Evolutionary conservation across 2,888 invertebrate species (phyloP).

Genomic region (Andrena camellia): DNA sequence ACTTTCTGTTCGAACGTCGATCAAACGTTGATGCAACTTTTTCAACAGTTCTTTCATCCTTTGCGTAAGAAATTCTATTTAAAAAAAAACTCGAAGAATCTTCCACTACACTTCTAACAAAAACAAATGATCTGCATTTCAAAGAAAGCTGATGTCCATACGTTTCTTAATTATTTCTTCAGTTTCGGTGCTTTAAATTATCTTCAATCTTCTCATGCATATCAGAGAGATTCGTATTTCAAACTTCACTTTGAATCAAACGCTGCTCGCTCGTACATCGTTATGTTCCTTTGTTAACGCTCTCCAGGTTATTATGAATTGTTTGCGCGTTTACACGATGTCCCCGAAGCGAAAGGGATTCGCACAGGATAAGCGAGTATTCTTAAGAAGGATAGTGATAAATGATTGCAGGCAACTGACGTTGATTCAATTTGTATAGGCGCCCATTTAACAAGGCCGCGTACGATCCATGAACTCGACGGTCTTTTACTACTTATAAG

Average conservation of each 20-base stretch:
- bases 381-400: conserved; percentile 67
- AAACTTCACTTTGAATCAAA: background rate
- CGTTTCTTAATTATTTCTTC: background rate
- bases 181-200: background rate
- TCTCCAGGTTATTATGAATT: conserved; percentile 17
- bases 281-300: background rate
- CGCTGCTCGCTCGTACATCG: background rate
- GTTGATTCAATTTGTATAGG: conserved; percentile 73
- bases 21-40: too few species aligned
- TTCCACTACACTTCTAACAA: background rate
- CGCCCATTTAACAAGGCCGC: conserved; percentile 59
- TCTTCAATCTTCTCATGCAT: background rate
- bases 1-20: background rate
- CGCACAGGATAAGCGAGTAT: conserved; percentile 51
- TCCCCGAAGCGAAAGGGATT: conserved; percentile 43
- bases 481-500: conserved; percentile 68
- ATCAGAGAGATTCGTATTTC: background rate
- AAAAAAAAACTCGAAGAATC: too few species aligned
- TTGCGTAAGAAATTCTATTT: background rate
- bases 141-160: background rate
- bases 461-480: conserved; percentile 61
- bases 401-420: conserved; percentile 71
- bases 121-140: background rate
- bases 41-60: background rate
- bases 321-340: conserved; percentile 18